Evolutionary conservation across 2,113 vertebrate species (phyloP), one percentile per base, ranked within the genome.

Genomic region (Cryptotis parvus): DNA sequence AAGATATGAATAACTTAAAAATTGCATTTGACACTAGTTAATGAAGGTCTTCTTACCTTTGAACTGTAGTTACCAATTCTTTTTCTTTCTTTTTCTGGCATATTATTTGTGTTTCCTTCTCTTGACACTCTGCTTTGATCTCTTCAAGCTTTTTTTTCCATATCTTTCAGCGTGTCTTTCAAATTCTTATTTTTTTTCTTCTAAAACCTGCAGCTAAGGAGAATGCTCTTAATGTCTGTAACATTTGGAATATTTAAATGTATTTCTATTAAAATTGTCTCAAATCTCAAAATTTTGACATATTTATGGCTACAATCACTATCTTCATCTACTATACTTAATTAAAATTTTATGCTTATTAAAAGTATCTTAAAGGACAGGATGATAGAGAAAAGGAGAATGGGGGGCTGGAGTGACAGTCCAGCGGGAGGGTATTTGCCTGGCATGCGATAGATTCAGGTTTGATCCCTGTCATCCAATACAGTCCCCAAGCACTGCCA

Each of bases 61-160:
- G 98, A 11, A 99, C 98, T 16, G 99, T 98, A 9, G 98, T 97
- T 26, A 99, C 97, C 92, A 99, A 96, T 84, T 99, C 99, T 91
- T 98, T 98, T 95, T 99, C 99, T 65, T 98, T 99, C 93, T 98
- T 98, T 91, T 98, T 97, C 96, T 99, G 99, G 93, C 97, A 98
- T 4, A 97, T 96, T n/a, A 99, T 97, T 63, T 99, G 97, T 1
- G 97, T 37, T 29, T 99, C 98, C 93, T 98, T 99, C 76, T 99
- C 98, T 95, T 97, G 97, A 94, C 98, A 97, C 55, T 98, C 97
- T 0, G 91, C 93, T 52, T 92, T 97, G 1, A 97, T 97, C 72
- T 99, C 98, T 39, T 98, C 98, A 0, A 99, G 95, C 52, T 97
- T 98, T 87, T 97, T n/a, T 97, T 95, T 99, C 98, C 84, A 98